A percentile compares a stretch with the other conserved stretches of the same genome.
Evolutionary conservation across 2,797 vertebrate genomes (phyloP).

Genomic region (Cuculus canorus): DNA sequence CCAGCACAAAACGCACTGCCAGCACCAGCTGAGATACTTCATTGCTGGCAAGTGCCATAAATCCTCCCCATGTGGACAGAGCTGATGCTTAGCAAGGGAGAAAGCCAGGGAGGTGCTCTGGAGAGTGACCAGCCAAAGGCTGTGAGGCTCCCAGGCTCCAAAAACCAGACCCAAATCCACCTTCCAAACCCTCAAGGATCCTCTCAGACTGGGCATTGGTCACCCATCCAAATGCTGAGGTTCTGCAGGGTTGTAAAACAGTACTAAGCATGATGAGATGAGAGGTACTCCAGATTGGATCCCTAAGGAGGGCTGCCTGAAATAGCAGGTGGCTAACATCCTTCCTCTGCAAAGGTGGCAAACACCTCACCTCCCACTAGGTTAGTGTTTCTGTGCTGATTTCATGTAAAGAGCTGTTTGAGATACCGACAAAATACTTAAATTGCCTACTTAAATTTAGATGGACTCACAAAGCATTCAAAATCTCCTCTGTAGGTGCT

Average conservation of each 20-base stretch:
- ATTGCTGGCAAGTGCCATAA: background rate
- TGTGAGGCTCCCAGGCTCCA: background rate
- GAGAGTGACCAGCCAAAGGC: background rate
- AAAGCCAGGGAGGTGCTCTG: background rate
- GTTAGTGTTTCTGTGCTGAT: background rate
- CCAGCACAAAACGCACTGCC: background rate
- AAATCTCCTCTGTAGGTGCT: background rate
- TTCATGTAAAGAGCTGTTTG: background rate
- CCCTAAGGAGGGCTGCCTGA: background rate
- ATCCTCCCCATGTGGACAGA: background rate
- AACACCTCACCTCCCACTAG: rapidly evolving
- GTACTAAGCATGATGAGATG: background rate
- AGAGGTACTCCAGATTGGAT: background rate
- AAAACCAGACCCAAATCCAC: background rate
- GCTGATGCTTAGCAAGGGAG: background rate
- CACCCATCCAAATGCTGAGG: background rate
- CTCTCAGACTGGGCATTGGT: background rate
- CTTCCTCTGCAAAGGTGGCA: background rate
- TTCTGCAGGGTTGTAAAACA: background rate
- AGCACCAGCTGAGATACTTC: background rate
- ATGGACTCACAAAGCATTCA: background rate
- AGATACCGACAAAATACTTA: background rate
- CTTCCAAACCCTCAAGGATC: background rate
- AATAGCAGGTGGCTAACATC: background rate
- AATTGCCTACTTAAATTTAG: background rate